Base-by-base conservation (phyloP, 2,888 invertebrate genomes). In the Pemphredon lugubris region DNA sequence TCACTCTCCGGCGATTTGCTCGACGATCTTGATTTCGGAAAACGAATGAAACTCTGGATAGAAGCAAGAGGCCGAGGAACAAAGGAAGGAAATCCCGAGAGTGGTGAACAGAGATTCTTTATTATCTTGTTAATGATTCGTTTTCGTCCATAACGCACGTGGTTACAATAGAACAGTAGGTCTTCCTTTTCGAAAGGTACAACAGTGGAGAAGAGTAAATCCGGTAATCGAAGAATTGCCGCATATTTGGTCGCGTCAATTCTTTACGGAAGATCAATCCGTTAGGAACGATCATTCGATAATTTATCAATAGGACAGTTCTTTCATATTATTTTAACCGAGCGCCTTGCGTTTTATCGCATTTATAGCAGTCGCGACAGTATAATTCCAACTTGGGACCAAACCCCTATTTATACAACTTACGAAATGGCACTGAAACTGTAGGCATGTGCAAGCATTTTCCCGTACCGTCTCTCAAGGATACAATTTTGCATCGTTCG, bases 171-270 rank as follows among this genome's bases (percentile, higher is more conserved):
- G 48, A n/a, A 42, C 66, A 66, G 55, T 44, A 54, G 39, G 55
- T 61, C 61, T 39, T 57, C 61, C 48, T 48, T 61, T 54, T 50
- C 26, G 16, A 20, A 42, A 7, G 32, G 45, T 16, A 50, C 11
- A 32, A 13, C 21, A 21, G 16, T 7, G n/a, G 9, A 18, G 40
- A 40, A 40, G 9, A 16, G n/a, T n/a, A n/a, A n/a, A n/a, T n/a
- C n/a, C n/a, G n/a, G n/a, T n/a, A 34, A 26, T 5, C 18, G 40
- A 13, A 40, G n/a, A 18, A 40, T 16, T 14, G 14, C n/a, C 40
- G 14, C 16, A 40, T 18, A 9, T 18, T 40, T 18, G 14, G 16
- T 9, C 9, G 40, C 7, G 9, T 18, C n/a, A n/a, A n/a, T n/a
- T n/a, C n/a, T n/a, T n/a, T n/a, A n/a, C n/a, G n/a, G n/a, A n/a